These are phyloP conservation scores for Cylindroiulus punctatus DNA, from an alignment of 2,888 invertebrate species.

Conservation along the genomic window DNA sequence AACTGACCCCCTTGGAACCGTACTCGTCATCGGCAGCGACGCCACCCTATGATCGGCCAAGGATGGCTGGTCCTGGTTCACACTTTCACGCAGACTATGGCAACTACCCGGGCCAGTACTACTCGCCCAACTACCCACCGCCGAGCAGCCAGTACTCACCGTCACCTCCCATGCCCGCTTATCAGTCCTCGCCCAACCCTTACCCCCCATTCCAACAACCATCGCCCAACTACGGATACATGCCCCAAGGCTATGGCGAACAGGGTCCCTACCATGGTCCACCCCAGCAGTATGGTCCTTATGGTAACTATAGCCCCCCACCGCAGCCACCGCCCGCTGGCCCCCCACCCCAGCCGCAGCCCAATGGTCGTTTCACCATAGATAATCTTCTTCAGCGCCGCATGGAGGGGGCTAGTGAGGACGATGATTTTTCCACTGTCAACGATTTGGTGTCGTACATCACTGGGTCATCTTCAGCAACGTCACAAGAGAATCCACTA, in stretches of 20 bases:
- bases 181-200: constrained; percentile 62
- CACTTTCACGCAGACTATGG: constrained; percentile 51
- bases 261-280: constrained; percentile 57
- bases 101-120: constrained; percentile 52
- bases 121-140: constrained; percentile 54
- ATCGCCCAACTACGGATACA: constrained; percentile 57
- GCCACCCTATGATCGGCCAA: constrained; percentile 48
- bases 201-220: constrained; percentile 60
- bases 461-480: constrained; percentile 55
- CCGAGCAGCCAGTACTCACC: constrained; percentile 61
- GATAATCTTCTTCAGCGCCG: constrained; percentile 57
- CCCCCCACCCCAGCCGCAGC: constrained; percentile 49
- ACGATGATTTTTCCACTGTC: constrained; percentile 58
- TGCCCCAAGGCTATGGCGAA: constrained; percentile 56
- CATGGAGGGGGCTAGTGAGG: constrained; percentile 57
- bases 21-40: constrained; percentile 50
- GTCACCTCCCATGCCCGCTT: constrained; percentile 51
- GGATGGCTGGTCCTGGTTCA: constrained; percentile 52
- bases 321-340: not conserved
- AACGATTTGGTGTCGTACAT: constrained; percentile 58
- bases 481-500: constrained; percentile 19
- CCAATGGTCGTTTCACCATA: constrained; percentile 57
- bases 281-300: constrained; percentile 54
- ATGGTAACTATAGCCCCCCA: constrained; percentile 48
- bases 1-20: constrained; percentile 56